Evolutionary conservation across 2,888 invertebrate species (phyloP).

Genomic region (Rhogogaster chlorosoma): DNA sequence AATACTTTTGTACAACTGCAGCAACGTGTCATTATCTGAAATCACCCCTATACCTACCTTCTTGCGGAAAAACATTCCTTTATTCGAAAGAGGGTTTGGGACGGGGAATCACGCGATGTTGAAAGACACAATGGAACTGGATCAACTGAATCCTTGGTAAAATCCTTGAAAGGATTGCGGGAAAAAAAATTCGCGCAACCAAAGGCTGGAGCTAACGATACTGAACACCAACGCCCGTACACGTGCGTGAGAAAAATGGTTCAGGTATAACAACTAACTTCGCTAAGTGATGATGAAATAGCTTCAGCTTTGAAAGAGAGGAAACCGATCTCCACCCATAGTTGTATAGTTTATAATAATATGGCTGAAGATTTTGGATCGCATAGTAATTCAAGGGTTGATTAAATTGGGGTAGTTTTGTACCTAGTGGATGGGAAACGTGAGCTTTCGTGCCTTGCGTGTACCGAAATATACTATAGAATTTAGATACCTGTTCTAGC

Average conservation of each 20-base stretch:
- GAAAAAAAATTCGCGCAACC: constrained; percentile 22
- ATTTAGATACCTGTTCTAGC: constrained; percentile 38
- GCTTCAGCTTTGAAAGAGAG: neutral
- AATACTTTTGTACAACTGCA: neutral
- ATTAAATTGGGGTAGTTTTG: neutral
- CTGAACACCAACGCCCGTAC: neutral
- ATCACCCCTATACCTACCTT: neutral
- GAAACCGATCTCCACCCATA: neutral
- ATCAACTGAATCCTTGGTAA: constrained; percentile 30
- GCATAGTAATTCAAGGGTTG: neutral
- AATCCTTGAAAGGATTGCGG: constrained; percentile 32
- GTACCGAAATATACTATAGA: constrained; percentile 2
- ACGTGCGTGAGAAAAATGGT: neutral
- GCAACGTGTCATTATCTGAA: neutral
- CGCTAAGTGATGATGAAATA: neutral
- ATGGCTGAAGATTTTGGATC: neutral
- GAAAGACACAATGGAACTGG: constrained; percentile 33
- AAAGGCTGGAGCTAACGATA: constrained; percentile 38
- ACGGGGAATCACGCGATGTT: constrained; percentile 23
- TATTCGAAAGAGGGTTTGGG: neutral
- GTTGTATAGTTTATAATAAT: neutral
- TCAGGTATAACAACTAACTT: neutral
- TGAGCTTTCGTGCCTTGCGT: neutral
- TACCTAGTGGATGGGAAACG: neutral
- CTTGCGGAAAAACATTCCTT: neutral